A percentile compares a stretch with the other conserved stretches of the same genome.
phyloP scores from a whole-genome alignment of 2,113 vertebrate species.

The Pholis gunnellus region DNA sequence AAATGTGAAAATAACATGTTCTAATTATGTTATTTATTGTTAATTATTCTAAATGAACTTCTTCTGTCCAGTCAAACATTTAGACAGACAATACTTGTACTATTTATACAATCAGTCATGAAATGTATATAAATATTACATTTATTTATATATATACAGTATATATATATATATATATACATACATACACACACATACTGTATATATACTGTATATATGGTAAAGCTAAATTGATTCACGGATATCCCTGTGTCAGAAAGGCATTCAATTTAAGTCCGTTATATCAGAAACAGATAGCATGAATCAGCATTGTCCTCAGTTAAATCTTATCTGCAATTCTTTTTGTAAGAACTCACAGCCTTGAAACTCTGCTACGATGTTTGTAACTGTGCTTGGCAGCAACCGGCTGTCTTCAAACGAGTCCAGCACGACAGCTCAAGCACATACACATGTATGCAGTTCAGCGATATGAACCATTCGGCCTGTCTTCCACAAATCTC shows the following conservation, averaged over 20 bases:
- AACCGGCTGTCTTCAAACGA: slow-evolving; percentile 22
- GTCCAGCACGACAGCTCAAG: slow-evolving; percentile 36
- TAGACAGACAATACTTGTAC: neutral
- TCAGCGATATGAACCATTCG: slow-evolving; percentile 44
- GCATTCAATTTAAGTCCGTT: neutral
- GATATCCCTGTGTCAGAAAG: slow-evolving; percentile 7
- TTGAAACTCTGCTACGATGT: slow-evolving; percentile 24
- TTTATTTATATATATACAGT: neutral
- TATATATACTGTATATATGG: too few relatives aligned
- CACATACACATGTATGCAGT: slow-evolving; percentile 42
- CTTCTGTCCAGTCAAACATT: neutral
- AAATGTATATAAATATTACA: neutral
- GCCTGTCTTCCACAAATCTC: slow-evolving; percentile 33
- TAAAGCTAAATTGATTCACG: neutral
- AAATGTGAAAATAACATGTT: neutral
- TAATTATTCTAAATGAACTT: neutral
- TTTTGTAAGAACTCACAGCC: slow-evolving; percentile 18
- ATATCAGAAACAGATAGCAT: slow-evolving; percentile 15
- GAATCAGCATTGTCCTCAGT: slow-evolving; percentile 1
- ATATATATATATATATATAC: too few relatives aligned
- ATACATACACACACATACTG: too few relatives aligned
- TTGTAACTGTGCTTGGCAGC: slow-evolving; percentile 43
- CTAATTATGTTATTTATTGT: neutral
- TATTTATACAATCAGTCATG: neutral
- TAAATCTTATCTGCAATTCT: slow-evolving; percentile 40